These are phyloP conservation scores for Tachystola acroxantha DNA, from an alignment of 2,888 invertebrate species.

Conservation along the genomic window DNA sequence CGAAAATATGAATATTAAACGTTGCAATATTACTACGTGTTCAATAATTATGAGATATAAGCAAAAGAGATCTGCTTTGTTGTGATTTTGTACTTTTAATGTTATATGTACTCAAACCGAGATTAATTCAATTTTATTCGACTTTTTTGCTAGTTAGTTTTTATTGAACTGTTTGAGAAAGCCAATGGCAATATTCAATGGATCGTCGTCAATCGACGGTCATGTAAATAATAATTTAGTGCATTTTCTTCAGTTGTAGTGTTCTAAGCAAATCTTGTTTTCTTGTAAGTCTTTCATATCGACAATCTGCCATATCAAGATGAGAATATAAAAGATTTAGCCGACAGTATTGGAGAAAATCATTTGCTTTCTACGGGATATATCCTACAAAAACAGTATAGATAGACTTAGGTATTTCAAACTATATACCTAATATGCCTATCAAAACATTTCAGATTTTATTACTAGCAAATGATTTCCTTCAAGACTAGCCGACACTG, in stretches of 20 bases:
- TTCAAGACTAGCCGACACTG: constrained; percentile 60
- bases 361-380: constrained; percentile 36
- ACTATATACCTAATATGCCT: too few relatives aligned
- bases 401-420: too few relatives aligned
- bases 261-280: constrained; percentile 56
- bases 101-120: constrained; percentile 66
- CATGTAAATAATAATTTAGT: constrained; percentile 64
- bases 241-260: constrained; percentile 62
- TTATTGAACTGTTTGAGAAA: constrained; percentile 36
- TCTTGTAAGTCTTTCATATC: constrained; percentile 77
- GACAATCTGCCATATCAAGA: constrained; percentile 84
- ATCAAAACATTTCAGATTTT: too few relatives aligned
- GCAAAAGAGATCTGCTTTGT: constrained; percentile 65
- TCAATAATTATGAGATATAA: constrained; percentile 23
- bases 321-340: constrained; percentile 71
- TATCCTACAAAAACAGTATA: too few relatives aligned
- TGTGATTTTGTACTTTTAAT: constrained; percentile 58
- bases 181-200: constrained; percentile 45
- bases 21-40: constrained; percentile 16
- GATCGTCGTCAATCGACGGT: constrained; percentile 39
- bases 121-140: constrained; percentile 57
- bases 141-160: constrained; percentile 49
- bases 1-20: background rate
- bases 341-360: constrained; percentile 55
- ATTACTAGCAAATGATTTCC: constrained; percentile 59